Base-by-base conservation (phyloP, 2,888 invertebrate genomes). In the Noctua fimbriata region DNA sequence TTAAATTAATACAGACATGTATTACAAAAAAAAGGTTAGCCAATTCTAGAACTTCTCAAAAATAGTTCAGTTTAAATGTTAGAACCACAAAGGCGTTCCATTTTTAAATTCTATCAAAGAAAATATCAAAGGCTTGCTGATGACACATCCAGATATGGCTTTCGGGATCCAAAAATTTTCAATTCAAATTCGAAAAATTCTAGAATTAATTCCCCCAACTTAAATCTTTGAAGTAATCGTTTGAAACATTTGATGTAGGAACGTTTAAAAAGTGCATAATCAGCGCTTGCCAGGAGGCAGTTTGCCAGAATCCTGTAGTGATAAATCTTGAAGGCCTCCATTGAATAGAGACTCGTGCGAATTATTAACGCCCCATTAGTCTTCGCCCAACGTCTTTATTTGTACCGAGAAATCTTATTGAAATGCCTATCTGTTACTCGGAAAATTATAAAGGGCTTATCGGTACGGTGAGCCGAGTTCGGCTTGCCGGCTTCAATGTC, bases 321-420 rank as follows among this genome's bases (percentile, higher is more conserved):
- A 95, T 96, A 96, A 96, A 96, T 96, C 96, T 95, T 91, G 90
- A 93, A 89, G 93, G 93, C 93, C 92, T 91, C 94, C 94, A 95
- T 95, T 96, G 93, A 96, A 96, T 95, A 94, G 95, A 92, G 93
- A 94, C 95, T 95, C 94, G 94, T 92, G 93, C 94, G 92, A 95
- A 96, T 96, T 96, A 96, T 95, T 95, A 95, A 95, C 96, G 95
- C 94, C 90, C 96, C 96, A 96, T 96, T 96, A 96, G 95, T 94
- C 94, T 90, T 92, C 91, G 90, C 92, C 91, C 90, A 95, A 94
- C 93, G 95, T 95, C 95, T 95, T 95, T 95, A 95, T 95, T 94
- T 94, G 93, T 95, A 94, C 92, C 91, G 91, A 90, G 91, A 91
- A 83, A 92, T 92, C 93, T 92, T 93, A 93, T 92, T 92, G 92